Conservation (phyloP, 1,140 invertebrate species). For the Arion vulgaris region DNA sequence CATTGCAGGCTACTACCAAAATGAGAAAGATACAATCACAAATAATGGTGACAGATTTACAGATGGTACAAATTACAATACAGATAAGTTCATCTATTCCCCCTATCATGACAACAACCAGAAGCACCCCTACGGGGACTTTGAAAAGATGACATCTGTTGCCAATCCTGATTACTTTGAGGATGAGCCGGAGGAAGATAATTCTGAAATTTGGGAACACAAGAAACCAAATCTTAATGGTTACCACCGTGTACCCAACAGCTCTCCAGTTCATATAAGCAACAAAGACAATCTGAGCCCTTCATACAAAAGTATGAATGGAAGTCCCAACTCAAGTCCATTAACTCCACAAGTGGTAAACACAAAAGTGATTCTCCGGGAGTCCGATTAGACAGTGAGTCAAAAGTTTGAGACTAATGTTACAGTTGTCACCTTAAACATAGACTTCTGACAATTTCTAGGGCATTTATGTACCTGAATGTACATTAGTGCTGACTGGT, state of each 20-base stretch:
- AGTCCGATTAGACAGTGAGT: background rate
- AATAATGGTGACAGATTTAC: background rate
- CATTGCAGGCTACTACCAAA: conserved; percentile 47
- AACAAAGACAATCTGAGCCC: background rate
- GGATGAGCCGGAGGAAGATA: conserved; percentile 28
- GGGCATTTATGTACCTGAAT: background rate
- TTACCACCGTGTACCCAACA: conserved; percentile 2
- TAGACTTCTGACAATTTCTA: background rate
- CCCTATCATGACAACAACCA: background rate
- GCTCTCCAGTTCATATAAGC: conserved; percentile 17
- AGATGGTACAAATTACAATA: conserved; percentile 36
- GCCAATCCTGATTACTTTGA: conserved; percentile 50
- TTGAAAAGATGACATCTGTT: conserved; percentile 10
- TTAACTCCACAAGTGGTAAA: background rate
- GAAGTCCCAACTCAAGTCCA: background rate
- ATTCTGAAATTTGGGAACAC: conserved; percentile 41
- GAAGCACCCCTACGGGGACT: background rate
- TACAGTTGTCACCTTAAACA: background rate
- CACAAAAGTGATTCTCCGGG: conserved; percentile 14
- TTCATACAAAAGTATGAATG: conserved; percentile 27
- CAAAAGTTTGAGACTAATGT: conserved; percentile 3
- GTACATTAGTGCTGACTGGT: no score
- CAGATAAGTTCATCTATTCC: background rate
- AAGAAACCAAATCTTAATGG: conserved; percentile 17
- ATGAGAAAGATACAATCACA: conserved; percentile 45